Evolutionary conservation across 2,113 vertebrate genomes (phyloP).

Genomic region (Myiagra hebetior): DNA sequence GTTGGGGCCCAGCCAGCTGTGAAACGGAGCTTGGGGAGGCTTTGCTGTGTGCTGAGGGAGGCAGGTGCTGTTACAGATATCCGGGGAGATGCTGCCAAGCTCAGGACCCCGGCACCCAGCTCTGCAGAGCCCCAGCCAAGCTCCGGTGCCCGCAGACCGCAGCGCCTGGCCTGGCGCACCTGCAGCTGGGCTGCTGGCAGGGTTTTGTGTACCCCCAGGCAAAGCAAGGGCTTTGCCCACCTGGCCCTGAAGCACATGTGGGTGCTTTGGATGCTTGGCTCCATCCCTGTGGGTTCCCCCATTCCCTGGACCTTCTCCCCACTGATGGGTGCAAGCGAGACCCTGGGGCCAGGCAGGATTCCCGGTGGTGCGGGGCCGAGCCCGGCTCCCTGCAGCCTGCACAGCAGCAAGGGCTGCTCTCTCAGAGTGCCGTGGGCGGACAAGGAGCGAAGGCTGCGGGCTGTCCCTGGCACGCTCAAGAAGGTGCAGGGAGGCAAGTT

Average conservation of each 20-base stretch:
- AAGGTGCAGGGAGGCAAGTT: conserved; percentile 70
- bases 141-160: background rate
- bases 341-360: background rate
- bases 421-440: background rate
- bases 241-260: background rate
- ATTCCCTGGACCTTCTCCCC: background rate
- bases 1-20: background rate
- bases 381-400: background rate
- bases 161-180: background rate
- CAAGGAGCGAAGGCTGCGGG: background rate
- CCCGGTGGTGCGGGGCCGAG: rapidly evolving
- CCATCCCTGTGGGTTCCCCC: background rate
- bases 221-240: conserved; percentile 14
- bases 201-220: background rate
- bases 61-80: background rate
- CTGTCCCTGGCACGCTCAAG: conserved; percentile 29
- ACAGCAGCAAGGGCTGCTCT: background rate
- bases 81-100: background rate
- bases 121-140: background rate
- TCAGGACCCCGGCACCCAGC: background rate
- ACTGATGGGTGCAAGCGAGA: background rate
- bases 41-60: background rate
- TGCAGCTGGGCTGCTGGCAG: conserved; percentile 11
- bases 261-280: background rate
- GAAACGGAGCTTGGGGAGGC: background rate